Evolutionary conservation across 2,888 invertebrate species (phyloP).

Genomic region (Polydrusus cervinus): DNA sequence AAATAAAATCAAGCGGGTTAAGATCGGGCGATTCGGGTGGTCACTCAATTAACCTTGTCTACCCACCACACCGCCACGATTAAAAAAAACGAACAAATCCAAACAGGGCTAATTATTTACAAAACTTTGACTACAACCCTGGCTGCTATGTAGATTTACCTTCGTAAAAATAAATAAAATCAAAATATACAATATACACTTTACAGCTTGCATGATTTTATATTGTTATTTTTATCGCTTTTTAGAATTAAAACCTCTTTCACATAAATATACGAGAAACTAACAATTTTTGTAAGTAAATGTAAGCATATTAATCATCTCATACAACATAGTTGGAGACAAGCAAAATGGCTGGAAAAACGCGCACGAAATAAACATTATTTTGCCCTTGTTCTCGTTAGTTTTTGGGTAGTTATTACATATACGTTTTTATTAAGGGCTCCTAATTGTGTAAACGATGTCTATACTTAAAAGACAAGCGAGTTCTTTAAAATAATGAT

Average conservation of each 20-base stretch:
- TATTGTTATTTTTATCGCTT: background rate
- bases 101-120: no score
- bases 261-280: constrained; percentile 27
- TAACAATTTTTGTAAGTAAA: constrained; percentile 42
- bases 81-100: no score
- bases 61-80: no score
- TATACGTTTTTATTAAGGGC: constrained; percentile 12
- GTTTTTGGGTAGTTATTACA: background rate
- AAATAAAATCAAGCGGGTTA: no score
- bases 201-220: background rate
- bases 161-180: no score
- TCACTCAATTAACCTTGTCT: no score
- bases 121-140: no score
- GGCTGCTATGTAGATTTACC: no score
- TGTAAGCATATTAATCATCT: constrained; percentile 38
- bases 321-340: constrained; percentile 43
- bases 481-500: no score
- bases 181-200: no score
- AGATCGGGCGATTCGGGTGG: no score
- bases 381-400: constrained; percentile 18
- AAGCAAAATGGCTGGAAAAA: constrained; percentile 45
- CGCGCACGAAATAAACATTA: constrained; percentile 29
- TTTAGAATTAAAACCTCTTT: constrained; percentile 33
- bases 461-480: no score
- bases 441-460: background rate